Conservation (phyloP, 2,113 vertebrate species). For the Proterorhinus semilunaris region DNA sequence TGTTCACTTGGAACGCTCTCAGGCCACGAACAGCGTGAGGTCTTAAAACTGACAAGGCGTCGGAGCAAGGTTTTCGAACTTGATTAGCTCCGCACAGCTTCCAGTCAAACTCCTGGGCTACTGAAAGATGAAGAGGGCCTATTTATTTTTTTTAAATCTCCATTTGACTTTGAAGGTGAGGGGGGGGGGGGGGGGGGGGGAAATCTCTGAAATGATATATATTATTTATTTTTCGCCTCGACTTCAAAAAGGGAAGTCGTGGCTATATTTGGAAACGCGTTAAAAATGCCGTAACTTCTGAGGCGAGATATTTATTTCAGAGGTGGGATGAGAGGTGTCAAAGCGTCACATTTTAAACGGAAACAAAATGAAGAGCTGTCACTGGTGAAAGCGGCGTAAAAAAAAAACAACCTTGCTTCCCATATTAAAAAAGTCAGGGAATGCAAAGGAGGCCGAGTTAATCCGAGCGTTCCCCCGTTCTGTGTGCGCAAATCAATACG, state of each 20-base stretch:
- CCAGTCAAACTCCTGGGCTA: neutral
- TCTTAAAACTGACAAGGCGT: neutral
- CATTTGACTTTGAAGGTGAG: constrained; percentile 11
- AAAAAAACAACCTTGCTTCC: neutral
- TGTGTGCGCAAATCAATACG: neutral
- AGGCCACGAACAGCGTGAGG: neutral
- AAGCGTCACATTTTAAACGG: constrained; percentile 7
- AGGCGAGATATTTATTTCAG: constrained; percentile 1
- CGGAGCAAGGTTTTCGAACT: neutral
- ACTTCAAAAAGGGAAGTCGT: constrained; percentile 1
- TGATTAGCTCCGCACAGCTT: neutral
- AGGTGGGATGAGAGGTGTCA: constrained; percentile 5
- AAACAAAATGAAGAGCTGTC: constrained; percentile 10
- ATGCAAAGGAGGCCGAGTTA: neutral
- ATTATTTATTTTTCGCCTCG: neutral
- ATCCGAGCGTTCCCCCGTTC: neutral
- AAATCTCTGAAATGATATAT: neutral
- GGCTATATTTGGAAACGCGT: constrained; percentile 1
- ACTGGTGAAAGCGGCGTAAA: constrained; percentile 1
- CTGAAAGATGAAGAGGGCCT: constrained; percentile 3
- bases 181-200: neutral
- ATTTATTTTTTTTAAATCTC: constrained; percentile 5
- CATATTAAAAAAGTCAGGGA: neutral
- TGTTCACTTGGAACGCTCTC: neutral
- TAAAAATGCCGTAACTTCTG: neutral